Conservation (phyloP, 2,113 vertebrate species). For the Morone chrysops region DNA sequence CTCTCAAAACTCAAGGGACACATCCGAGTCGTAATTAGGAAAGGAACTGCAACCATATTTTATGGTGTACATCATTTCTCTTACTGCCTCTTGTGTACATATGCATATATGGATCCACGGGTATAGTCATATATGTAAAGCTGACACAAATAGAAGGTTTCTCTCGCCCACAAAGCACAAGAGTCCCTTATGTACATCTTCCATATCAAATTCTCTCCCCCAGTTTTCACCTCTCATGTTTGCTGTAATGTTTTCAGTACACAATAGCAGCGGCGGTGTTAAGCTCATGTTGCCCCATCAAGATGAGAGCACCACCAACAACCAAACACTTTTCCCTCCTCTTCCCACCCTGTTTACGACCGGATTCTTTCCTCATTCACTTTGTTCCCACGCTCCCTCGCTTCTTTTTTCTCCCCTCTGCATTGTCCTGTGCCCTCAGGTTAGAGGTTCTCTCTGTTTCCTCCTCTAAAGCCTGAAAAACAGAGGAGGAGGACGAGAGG, state of each 20-base stretch:
- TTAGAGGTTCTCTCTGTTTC: constrained; percentile 86
- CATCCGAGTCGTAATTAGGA: constrained; percentile 62
- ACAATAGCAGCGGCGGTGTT: constrained; percentile 68
- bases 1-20: constrained; percentile 65
- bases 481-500: constrained; percentile 63
- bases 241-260: constrained; percentile 78
- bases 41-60: constrained; percentile 51
- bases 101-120: constrained; percentile 10
- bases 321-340: constrained; percentile 72
- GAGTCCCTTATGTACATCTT: constrained; percentile 68
- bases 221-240: constrained; percentile 70
- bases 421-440: constrained; percentile 85
- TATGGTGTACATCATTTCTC: constrained; percentile 35
- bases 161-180: constrained; percentile 49
- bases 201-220: constrained; percentile 70
- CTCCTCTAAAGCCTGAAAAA: constrained; percentile 76
- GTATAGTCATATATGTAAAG: constrained; percentile 26
- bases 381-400: constrained; percentile 76
- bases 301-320: constrained; percentile 73
- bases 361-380: constrained; percentile 59
- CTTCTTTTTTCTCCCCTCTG: constrained; percentile 71
- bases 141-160: constrained; percentile 50
- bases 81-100: constrained; percentile 23
- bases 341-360: constrained; percentile 75
- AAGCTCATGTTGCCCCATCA: constrained; percentile 80